Base-by-base conservation (phyloP, 2,113 vertebrate genomes). In the Megaptera novaeangliae region DNA sequence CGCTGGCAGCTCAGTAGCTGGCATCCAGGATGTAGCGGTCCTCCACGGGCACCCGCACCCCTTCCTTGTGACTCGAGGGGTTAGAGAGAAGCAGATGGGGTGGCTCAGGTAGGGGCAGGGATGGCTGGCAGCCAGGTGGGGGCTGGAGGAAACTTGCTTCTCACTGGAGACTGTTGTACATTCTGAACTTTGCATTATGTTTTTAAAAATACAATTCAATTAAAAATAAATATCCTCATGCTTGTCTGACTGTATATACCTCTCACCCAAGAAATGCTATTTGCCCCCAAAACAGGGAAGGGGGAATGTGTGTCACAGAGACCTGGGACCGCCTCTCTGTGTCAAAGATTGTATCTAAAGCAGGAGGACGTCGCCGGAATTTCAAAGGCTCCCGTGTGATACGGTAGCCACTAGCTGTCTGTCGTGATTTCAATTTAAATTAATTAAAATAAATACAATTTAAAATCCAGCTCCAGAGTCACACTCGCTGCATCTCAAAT, bases 291-390 rank as follows among this genome's bases (percentile, higher is more conserved):
- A 25, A n/a, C 2, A 0, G 29, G 18, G 82, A 8, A 12, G 1
- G 4, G 8, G 21, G 14, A 4, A 1, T 0, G 7, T 3, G 13
- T 7, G 20, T 44, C 1, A 7, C 15, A 0, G 6, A 46, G 36
- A 46, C 12, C 11, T 0, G 25, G 17, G 21, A 27, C 6, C 10
- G 0, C 41, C 31, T 44, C 34, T 36, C 41, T 1, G 0, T 0
- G 31, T 8, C 3, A 36, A 64, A 18, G 31, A 14, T 1, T 1
- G 21, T 6, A 4, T 6, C 10, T 5, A 6, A 74, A 0, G 1
- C 15, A 0, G 0, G 31, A 55, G 39, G 66, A 10, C 0, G 14
- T 25, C 13, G 0, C 46, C 69, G 5, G 84, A 5, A n/a, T n/a
- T 21, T 14, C 55, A 8, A 9, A 66, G 77, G 15, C 17, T 0